Base-by-base conservation (phyloP, 2,113 vertebrate species). In the Madoqua kirkii region DNA sequence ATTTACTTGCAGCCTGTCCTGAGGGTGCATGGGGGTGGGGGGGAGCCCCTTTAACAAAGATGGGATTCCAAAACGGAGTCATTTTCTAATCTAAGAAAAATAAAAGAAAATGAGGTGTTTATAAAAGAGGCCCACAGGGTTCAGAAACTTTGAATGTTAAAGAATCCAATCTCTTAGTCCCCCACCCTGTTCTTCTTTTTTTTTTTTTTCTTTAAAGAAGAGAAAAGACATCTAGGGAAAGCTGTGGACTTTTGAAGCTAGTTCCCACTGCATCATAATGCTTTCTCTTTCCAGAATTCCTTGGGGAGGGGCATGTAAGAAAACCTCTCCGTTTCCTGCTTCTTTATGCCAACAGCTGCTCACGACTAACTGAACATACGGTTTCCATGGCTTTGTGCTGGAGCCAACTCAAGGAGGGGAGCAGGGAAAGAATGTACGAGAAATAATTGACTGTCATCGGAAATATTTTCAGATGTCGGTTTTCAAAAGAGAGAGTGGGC, bases 381-480 rank as follows among this genome's bases (percentile, higher is more conserved):
- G 92, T 62, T 87, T 48, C 45, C 86, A 87, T 17, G 94, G 93
- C 92, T 96, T 94, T 97, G 97, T 97, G 87, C 43, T 25, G 43
- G 50, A 95, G 97, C 91, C 96, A 97, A 83, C 76, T 50, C 54
- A 59, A 40, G 86, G 6, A 27, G 59, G 78, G 92, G 84, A 93
- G 55, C 81, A 55, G 88, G 84, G 79, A 94, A 95, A 89, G 88
- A 95, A 92, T 97, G 86, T 93, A 60, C 16, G 76, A 89, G 84
- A 97, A 95, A 93, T 96, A 97, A 97, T 78, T 88, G 95, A 76
- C 97, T 97, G 83, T 95, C 95, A 91, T 79, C 52, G 48, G 96
- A 98, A 96, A 97, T 95, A 90, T 89, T 97, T 96, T 96, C 96
- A 96, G 95, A 96, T 95, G 97, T 89, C 3, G 6, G 91, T 95